phyloP scores from a whole-genome alignment of 1,140 invertebrate genomes.

The Asobara japonica region DNA sequence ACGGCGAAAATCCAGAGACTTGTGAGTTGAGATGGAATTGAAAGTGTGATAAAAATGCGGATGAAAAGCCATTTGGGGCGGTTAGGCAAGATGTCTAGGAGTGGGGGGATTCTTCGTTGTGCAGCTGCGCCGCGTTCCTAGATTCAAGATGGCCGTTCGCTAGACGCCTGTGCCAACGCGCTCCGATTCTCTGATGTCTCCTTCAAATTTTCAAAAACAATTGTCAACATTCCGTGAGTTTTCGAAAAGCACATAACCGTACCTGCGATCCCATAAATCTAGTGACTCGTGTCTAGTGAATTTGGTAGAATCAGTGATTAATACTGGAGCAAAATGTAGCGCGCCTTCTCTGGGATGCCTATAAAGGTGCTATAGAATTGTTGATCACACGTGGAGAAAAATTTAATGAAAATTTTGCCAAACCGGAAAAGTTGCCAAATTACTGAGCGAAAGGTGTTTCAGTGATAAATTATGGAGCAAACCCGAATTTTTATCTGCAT shows the following conservation, averaged over 20 bases:
- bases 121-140: constrained; percentile 57
- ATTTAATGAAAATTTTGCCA: too few species aligned
- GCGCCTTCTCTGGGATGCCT: too few species aligned
- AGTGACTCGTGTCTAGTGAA: neutral
- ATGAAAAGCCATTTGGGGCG: constrained; percentile 42
- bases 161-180: constrained; percentile 29
- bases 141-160: constrained; percentile 58
- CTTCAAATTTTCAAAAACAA: constrained; percentile 16
- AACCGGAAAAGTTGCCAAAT: too few species aligned
- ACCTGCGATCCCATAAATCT: neutral
- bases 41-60: neutral
- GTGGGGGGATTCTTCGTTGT: constrained; percentile 40
- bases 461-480: too few species aligned
- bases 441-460: too few species aligned
- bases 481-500: too few species aligned
- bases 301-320: too few species aligned
- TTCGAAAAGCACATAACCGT: neutral
- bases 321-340: too few species aligned
- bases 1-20: too few species aligned
- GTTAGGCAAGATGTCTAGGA: constrained; percentile 39
- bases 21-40: neutral
- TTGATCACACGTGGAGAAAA: too few species aligned
- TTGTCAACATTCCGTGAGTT: neutral
- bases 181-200: constrained; percentile 28
- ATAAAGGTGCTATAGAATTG: too few species aligned